phyloP scores from a whole-genome alignment of 2,113 vertebrate species.

The Arothron firmamentum region DNA sequence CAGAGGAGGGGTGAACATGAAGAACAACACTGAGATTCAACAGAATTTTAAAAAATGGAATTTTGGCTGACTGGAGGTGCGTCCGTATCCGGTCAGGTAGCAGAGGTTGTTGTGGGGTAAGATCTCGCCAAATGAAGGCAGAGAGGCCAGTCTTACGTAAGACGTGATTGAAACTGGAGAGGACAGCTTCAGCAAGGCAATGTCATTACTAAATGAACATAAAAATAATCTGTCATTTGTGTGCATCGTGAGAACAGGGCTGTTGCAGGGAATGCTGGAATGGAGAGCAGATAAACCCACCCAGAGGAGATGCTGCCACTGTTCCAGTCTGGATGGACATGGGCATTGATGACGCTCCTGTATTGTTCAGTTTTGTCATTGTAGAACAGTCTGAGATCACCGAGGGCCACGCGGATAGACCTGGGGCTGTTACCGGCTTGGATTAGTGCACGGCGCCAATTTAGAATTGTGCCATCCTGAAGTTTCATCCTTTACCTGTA shows the following conservation, averaged over 20 bases:
- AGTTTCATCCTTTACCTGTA: conserved; percentile 33
- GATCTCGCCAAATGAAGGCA: conserved; percentile 61
- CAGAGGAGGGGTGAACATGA: too few relatives aligned
- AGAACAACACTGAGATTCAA: not conserved
- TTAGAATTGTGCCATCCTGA: not conserved
- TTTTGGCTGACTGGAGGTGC: conserved; percentile 50
- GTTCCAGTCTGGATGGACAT: not conserved
- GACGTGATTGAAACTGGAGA: conserved; percentile 51
- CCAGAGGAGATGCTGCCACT: conserved; percentile 51
- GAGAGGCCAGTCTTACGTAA: conserved; percentile 62
- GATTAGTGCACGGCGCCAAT: not conserved
- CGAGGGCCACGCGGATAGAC: not conserved
- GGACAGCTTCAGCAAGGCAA: conserved; percentile 70
- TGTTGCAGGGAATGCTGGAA: not conserved
- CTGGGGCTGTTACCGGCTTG: not conserved
- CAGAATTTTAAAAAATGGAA: not conserved
- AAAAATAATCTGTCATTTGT: not conserved
- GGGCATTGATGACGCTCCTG: not conserved
- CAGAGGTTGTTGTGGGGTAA: conserved; percentile 70
- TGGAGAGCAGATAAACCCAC: conserved; percentile 31
- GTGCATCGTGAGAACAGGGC: too few relatives aligned
- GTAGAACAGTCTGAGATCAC: not conserved
- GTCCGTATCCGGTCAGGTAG: conserved; percentile 80
- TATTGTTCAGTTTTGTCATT: not conserved
- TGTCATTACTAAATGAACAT: conserved; percentile 24